A percentile compares a stretch with the other conserved stretches of the same genome.
These are phyloP conservation scores for Timandra comae DNA, from an alignment of 2,888 invertebrate species.

Conservation along the genomic window DNA sequence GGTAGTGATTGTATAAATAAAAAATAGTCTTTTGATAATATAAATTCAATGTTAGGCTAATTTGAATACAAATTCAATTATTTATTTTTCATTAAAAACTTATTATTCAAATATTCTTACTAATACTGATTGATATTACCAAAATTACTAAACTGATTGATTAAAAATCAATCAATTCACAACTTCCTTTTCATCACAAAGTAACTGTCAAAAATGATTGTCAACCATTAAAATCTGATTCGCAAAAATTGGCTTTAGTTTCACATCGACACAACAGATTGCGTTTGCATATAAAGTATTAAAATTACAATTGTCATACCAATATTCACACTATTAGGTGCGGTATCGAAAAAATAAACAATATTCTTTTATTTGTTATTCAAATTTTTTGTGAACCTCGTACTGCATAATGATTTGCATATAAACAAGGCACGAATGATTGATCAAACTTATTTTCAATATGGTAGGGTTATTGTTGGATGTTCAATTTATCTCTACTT, in stretches of 20 bases:
- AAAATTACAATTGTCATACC: slow-evolving; percentile 24
- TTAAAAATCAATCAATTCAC: slow-evolving; percentile 11
- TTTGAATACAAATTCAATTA: too few relatives aligned
- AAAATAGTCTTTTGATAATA: too few relatives aligned
- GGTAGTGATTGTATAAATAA: too few relatives aligned
- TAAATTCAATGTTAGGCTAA: too few relatives aligned
- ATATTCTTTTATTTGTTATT: slow-evolving; percentile 58
- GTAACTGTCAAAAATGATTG: slow-evolving; percentile 34
- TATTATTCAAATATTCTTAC: too few relatives aligned
- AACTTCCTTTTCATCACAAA: slow-evolving; percentile 16
- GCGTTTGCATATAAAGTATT: slow-evolving; percentile 53
- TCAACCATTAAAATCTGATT: slow-evolving; percentile 55
- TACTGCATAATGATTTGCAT: slow-evolving; percentile 59
- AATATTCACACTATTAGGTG: slow-evolving; percentile 54
- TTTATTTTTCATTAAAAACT: too few relatives aligned
- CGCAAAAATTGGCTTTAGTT: neutral
- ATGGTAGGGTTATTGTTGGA: too few relatives aligned
- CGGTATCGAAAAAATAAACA: slow-evolving; percentile 61
- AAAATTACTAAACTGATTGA: neutral
- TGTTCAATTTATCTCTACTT: too few relatives aligned
- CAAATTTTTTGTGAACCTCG: slow-evolving; percentile 65
- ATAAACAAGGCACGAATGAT: slow-evolving; percentile 62
- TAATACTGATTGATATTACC: slow-evolving; percentile 23
- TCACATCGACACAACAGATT: too few relatives aligned
- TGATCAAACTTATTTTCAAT: slow-evolving; percentile 59